Base-by-base conservation (phyloP, 2,113 vertebrate genomes). In the Zeus faber region DNA sequence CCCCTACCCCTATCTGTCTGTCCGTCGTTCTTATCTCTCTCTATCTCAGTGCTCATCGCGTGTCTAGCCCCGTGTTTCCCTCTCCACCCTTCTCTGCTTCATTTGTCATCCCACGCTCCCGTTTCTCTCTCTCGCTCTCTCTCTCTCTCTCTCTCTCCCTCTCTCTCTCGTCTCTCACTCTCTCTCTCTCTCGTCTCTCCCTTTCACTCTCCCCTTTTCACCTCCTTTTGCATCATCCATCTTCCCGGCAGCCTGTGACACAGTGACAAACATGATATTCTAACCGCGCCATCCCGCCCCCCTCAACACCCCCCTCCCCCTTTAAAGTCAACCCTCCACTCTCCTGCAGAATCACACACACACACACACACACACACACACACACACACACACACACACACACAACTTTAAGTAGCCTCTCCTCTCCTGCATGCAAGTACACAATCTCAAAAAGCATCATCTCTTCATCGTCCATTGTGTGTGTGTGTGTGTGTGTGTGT, bases 361-460 rank as follows among this genome's bases (percentile, higher is more conserved):
- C 26, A 26, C 29, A 39, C 9, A 41, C 35, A 20, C 31, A 14
- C n/a, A 29, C 5, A 50, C 23, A 9, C 44, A 58, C 51, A 55
- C 26, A 62, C 49, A 51, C 52, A 58, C 53, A 62, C 55, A 14
- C 40, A 43, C 40, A 43, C 40, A 43, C 40, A 21, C 18, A 43
- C 17, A 43, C 40, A 43, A n/a, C n/a, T n/a, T n/a, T n/a, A n/a
- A n/a, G n/a, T n/a, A n/a, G n/a, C n/a, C n/a, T n/a, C n/a, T n/a
- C n/a, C n/a, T n/a, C n/a, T n/a, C n/a, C n/a, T n/a, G n/a, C n/a
- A n/a, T n/a, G n/a, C n/a, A n/a, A n/a, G n/a, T n/a, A n/a, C n/a
- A n/a, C n/a, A n/a, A n/a, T n/a, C n/a, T n/a, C n/a, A n/a, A n/a
- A n/a, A n/a, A n/a, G n/a, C n/a, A n/a, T n/a, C n/a, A n/a, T n/a